Percentiles rank a stretch among this genome's conserved stretches.
Conservation (phyloP, 2,888 invertebrate species). For the Eretmocerus hayati region DNA sequence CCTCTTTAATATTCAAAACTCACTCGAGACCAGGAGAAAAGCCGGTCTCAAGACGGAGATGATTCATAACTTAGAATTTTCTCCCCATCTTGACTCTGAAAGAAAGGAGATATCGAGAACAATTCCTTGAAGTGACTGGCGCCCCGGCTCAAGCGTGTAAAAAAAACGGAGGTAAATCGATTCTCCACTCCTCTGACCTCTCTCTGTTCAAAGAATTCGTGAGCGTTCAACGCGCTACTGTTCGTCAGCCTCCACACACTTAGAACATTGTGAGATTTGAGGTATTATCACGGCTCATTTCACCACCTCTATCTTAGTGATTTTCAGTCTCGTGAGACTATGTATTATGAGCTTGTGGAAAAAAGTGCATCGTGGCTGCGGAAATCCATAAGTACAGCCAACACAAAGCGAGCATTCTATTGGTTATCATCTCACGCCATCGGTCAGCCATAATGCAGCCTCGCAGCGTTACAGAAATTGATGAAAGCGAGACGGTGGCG, state of each 20-base stretch:
- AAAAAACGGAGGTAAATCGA: background rate
- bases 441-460: slow-evolving; percentile 5
- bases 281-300: slow-evolving; percentile 15
- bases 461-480: no score
- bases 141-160: background rate
- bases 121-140: no score
- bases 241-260: background rate
- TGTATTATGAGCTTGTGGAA: background rate
- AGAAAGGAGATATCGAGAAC: no score
- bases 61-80: no score
- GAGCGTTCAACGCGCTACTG: background rate
- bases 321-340: background rate
- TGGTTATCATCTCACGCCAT: background rate
- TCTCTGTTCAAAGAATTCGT: no score
- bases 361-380: slow-evolving; percentile 3
- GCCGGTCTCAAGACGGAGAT: no score
- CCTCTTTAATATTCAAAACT: no score
- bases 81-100: no score
- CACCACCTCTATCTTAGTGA: background rate
- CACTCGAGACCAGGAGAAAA: no score
- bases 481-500: no score
- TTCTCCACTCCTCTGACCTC: slow-evolving; percentile 10
- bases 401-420: slow-evolving; percentile 3
- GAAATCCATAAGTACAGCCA: slow-evolving; percentile 6
- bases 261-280: no score